Evolutionary conservation across 1,140 invertebrate species (phyloP), one percentile per base, ranked within the genome.

Genomic region (Eubasilissa regina): DNA sequence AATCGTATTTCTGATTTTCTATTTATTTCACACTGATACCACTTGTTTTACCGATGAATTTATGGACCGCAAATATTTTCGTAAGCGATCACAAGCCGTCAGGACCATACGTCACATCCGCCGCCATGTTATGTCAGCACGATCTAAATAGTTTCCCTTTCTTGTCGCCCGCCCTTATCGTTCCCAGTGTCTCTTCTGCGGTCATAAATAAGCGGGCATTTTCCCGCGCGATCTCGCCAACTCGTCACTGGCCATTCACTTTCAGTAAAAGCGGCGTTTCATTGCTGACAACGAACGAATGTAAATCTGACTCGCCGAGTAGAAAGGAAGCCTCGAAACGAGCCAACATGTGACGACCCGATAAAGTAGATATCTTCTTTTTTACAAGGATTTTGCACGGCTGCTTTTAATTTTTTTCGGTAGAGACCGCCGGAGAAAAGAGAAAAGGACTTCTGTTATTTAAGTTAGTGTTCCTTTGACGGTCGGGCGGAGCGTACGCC

Each of bases 401-500:
- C 11, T 15, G 51, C n/a, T 55, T 8, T 6, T 17, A 0, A 17
- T 15, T 17, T 10, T 15, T 15, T 15, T n/a, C 48, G 11, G 11
- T n/a, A 51, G n/a, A 51, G 48, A 17, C n/a, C 53, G n/a, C n/a
- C 10, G 10, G n/a, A 15, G 19, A 17, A 15, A 4, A 8, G 53
- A 12, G n/a, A 15, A 6, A 15, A 17, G 53, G n/a, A 0, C 6
- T 0, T 6, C 13, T n/a, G 4, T 53, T 53, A 15, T 53, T 51
- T 1, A 15, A n/a, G 0, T 55, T 13, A 55, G 53, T 55, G 1
- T 55, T 15, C n/a, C n/a, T 15, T 55, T 55, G 53, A 55, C 53
- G n/a, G 53, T 55, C 53, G 53, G 53, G 53, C 53, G 53, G 11
- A 55, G 53, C 53, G 53, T n/a, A 15, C n/a, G 53, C n/a, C 53